These are phyloP conservation scores for Phalacrocorax carbo DNA, from an alignment of 2,113 vertebrate genomes.

Conservation along the genomic window DNA sequence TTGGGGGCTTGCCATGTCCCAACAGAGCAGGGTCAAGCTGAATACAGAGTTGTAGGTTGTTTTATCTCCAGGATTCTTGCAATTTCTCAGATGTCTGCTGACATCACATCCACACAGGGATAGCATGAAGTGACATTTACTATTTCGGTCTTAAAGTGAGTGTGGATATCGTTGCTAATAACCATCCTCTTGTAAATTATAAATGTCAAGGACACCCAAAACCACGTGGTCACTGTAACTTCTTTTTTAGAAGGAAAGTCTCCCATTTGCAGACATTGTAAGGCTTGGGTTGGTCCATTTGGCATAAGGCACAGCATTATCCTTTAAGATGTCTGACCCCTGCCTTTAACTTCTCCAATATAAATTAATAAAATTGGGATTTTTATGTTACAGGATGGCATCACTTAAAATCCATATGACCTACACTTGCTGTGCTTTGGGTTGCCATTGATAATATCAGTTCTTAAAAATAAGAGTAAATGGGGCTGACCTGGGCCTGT, in stretches of 20 bases:
- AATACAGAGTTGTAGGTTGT: neutral
- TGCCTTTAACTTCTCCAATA: neutral
- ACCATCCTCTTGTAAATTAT: constrained; percentile 65
- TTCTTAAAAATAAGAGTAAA: neutral
- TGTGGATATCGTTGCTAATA: constrained; percentile 61
- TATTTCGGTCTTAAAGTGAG: constrained; percentile 26
- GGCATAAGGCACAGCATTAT: neutral
- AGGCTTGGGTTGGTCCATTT: neutral
- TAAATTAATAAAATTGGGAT: neutral
- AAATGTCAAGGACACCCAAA: constrained; percentile 66
- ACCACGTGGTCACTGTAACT: neutral
- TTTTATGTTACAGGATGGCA: neutral
- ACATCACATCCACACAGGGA: constrained; percentile 9
- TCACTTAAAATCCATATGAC: neutral
- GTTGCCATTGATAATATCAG: neutral
- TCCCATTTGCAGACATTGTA: neutral
- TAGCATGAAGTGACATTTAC: constrained; percentile 53
- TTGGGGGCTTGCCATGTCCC: neutral
- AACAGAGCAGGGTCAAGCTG: neutral
- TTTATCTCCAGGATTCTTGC: constrained; percentile 34
- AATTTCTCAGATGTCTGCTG: constrained; percentile 44
- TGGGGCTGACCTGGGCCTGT: neutral
- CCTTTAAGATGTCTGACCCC: neutral
- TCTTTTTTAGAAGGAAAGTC: neutral
- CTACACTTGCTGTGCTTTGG: neutral